Evolutionary conservation across 1,140 invertebrate species (phyloP).

Genomic region (Yoshiicerus persimilis): DNA sequence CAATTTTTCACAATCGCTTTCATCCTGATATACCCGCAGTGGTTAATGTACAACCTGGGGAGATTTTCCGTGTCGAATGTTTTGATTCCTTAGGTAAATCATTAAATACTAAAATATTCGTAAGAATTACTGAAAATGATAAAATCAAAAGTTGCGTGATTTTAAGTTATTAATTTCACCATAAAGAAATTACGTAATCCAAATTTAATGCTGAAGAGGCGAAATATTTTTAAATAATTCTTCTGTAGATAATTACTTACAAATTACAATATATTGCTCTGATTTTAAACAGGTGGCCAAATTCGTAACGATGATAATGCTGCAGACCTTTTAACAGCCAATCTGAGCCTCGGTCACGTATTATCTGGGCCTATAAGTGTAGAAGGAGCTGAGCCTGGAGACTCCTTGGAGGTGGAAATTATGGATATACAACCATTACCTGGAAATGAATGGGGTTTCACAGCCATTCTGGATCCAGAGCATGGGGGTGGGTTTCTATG

Average conservation of each 20-base stretch:
- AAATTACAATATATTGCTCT: not conserved
- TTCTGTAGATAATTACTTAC: not conserved
- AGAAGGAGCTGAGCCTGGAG: conserved; percentile 41
- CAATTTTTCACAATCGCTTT: conserved; percentile 24
- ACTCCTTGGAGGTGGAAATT: conserved; percentile 40
- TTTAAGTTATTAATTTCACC: no score
- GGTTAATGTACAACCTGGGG: conserved; percentile 18
- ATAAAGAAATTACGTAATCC: no score
- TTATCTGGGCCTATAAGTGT: conserved; percentile 40
- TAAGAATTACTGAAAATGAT: no score
- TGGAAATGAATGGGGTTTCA: conserved; percentile 36
- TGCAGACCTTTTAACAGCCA: not conserved
- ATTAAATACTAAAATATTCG: no score
- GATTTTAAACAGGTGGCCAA: conserved; percentile 44
- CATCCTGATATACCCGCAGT: conserved; percentile 40
- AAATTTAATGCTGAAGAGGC: no score
- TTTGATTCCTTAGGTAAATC: conserved; percentile 34
- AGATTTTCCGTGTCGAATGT: conserved; percentile 40
- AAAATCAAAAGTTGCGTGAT: no score
- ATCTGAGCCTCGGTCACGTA: conserved; percentile 10
- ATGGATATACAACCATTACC: conserved; percentile 30
- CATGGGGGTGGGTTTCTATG: conserved; percentile 35
- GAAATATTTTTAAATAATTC: no score
- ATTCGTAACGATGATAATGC: conserved; percentile 36
- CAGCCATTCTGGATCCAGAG: conserved; percentile 33